Conservation (phyloP, 2,888 invertebrate genomes). For the Agrenia bidenticulata region DNA sequence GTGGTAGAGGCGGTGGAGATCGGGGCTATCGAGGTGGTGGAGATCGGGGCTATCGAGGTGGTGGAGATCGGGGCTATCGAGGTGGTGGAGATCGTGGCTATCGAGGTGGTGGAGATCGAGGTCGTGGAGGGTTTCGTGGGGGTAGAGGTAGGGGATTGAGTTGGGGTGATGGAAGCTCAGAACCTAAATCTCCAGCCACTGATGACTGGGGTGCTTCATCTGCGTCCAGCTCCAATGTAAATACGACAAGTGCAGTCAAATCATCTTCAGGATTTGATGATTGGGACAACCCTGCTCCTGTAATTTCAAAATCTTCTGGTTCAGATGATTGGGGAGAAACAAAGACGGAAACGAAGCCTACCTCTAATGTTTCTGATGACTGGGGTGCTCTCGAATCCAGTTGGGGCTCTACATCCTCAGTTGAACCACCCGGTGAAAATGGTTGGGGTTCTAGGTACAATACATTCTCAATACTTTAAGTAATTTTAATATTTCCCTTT, state of each 20-base stretch:
- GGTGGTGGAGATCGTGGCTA: too few species aligned
- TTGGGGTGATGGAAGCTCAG: too few species aligned
- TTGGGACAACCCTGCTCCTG: not conserved
- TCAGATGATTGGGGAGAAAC: slow-evolving; percentile 5
- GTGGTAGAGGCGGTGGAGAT: too few species aligned
- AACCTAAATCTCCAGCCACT: not conserved
- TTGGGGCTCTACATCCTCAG: not conserved
- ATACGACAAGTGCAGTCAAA: too few species aligned
- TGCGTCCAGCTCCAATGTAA: too few species aligned
- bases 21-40: not conserved
- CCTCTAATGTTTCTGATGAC: not conserved
- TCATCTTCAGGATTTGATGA: not conserved
- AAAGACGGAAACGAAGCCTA: not conserved
- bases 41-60: not conserved
- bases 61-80: too few species aligned
- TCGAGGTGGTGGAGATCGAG: slow-evolving; percentile 2
- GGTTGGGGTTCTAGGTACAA: slow-evolving; percentile 4
- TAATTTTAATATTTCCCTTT: not conserved
- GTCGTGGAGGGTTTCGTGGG: too few species aligned
- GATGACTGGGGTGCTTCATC: slow-evolving; percentile 16
- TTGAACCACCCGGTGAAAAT: not conserved
- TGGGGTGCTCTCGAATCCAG: slow-evolving; percentile 3
- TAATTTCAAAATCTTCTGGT: not conserved
- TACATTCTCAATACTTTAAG: not conserved
- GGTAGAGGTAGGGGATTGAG: too few species aligned